These are phyloP conservation scores for Rhagium mordax DNA, from an alignment of 2,888 invertebrate species.

Conservation along the genomic window DNA sequence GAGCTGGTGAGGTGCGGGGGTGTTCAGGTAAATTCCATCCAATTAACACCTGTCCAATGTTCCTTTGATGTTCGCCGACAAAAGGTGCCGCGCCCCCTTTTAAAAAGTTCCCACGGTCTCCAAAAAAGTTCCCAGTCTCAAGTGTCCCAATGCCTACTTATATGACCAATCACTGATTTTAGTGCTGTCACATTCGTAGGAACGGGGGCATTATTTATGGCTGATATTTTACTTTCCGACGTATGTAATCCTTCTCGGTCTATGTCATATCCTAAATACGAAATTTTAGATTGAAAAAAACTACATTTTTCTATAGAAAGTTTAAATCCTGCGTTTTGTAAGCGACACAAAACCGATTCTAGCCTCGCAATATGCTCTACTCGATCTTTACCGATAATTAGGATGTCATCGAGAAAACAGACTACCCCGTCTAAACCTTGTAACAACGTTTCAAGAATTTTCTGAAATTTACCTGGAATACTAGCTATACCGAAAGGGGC, in stretches of 20 bases:
- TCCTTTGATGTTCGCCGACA: too few species aligned
- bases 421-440: constrained; percentile 1
- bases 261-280: constrained; percentile 9
- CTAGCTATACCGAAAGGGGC: background rate
- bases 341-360: constrained; percentile 2
- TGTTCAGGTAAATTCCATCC: too few species aligned
- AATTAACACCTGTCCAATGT: too few species aligned
- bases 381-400: constrained; percentile 20
- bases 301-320: background rate
- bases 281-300: constrained; percentile 11
- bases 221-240: constrained; percentile 8
- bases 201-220: constrained; percentile 20
- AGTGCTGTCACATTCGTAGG: constrained; percentile 10
- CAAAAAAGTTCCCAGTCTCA: too few species aligned
- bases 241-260: constrained; percentile 7
- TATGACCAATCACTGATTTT: too few species aligned
- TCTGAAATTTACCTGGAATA: constrained; percentile 2
- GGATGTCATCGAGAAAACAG: constrained; percentile 26
- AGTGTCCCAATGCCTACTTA: too few species aligned
- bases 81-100: too few species aligned
- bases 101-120: too few species aligned
- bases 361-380: background rate
- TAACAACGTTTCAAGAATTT: constrained; percentile 22
- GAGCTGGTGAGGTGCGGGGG: too few species aligned
- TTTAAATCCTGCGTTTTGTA: background rate